These are phyloP conservation scores for Saccopteryx leptura DNA, from an alignment of 2,113 vertebrate genomes.

Conservation along the genomic window DNA sequence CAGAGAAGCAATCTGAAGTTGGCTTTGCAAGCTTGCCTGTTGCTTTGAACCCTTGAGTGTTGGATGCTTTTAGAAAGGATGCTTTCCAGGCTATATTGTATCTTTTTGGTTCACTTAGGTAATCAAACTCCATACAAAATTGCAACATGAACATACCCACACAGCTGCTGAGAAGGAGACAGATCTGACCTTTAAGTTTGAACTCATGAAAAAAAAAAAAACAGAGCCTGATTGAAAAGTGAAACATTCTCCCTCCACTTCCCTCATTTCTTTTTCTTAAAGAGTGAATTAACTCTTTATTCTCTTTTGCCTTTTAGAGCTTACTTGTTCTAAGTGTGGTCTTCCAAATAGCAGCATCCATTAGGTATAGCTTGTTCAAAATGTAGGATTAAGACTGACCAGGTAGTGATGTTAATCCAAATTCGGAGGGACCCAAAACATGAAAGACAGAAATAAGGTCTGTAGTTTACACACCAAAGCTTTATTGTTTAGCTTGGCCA, in stretches of 20 bases:
- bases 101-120: slow-evolving; percentile 6
- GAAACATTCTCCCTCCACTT: neutral
- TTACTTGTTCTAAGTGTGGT: neutral
- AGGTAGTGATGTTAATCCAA: too few relatives aligned
- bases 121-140: slow-evolving; percentile 43
- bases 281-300: neutral
- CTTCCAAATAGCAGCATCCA: rapidly evolving
- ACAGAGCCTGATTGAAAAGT: slow-evolving; percentile 49
- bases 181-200: slow-evolving; percentile 67
- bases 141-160: neutral
- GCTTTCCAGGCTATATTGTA: neutral
- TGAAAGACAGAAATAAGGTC: too few relatives aligned
- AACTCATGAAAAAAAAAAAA: slow-evolving; percentile 50
- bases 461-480: too few relatives aligned
- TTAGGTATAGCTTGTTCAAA: neutral
- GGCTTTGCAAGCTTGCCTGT: neutral
- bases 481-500: too few relatives aligned
- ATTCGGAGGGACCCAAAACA: too few relatives aligned
- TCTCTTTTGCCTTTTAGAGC: neutral
- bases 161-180: slow-evolving; percentile 46
- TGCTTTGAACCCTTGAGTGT: neutral
- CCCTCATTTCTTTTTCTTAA: neutral
- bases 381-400: neutral
- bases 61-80: neutral
- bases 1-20: neutral